Percentiles rank a stretch among this genome's conserved stretches.
phyloP scores from a whole-genome alignment of 2,797 vertebrate species.

The Cuniculus paca region DNA sequence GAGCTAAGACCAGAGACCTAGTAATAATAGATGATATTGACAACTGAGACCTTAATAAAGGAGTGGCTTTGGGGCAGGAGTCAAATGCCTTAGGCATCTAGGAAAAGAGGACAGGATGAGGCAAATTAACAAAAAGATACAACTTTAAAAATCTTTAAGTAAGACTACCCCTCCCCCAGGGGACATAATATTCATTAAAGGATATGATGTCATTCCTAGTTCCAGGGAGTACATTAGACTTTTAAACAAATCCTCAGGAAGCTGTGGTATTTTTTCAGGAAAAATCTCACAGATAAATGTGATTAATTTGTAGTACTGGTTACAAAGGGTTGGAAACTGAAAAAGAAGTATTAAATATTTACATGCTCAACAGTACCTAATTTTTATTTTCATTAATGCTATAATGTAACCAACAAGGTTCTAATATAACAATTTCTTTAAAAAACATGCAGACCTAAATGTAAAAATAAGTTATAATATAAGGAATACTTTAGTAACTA shows the following conservation, averaged over 20 bases:
- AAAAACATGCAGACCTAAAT: conserved; percentile 24
- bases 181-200: conserved; percentile 85
- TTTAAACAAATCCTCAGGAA: conserved; percentile 99
- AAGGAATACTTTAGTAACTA: conserved; percentile 22
- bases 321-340: conserved; percentile 99
- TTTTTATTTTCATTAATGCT: conserved; percentile 52
- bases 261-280: conserved; percentile 99
- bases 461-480: conserved; percentile 20
- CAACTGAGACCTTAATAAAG: conserved; percentile 77
- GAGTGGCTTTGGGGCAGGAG: conserved; percentile 72
- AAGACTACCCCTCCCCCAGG: not conserved
- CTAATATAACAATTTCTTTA: conserved; percentile 23
- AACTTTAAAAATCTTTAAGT: not conserved
- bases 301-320: conserved; percentile 99
- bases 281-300: conserved; percentile 99
- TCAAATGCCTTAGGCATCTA: conserved; percentile 75
- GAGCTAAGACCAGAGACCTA: conserved; percentile 72
- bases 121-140: not conserved
- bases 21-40: conserved; percentile 49
- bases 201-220: conserved; percentile 99
- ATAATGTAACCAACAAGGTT: conserved; percentile 25
- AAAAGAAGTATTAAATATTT: conserved; percentile 81
- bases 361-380: conserved; percentile 22
- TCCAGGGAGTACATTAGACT: conserved; percentile 99
- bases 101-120: conserved; percentile 68